Evolutionary conservation across 2,797 vertebrate genomes (phyloP).

Genomic region (Sylvia borin): DNA sequence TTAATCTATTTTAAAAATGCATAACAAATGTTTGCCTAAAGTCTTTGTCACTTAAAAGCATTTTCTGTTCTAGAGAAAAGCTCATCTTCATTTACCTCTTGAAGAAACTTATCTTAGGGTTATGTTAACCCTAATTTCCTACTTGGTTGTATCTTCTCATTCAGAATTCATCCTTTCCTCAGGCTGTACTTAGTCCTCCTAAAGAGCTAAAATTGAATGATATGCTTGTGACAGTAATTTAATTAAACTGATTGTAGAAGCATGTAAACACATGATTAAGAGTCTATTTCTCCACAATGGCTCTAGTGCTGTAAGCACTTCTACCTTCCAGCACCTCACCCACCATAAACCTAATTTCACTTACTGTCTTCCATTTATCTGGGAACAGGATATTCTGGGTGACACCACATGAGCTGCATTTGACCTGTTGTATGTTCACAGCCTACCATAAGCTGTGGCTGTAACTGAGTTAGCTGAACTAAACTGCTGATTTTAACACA

Average conservation of each 20-base stretch:
- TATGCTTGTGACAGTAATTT: slow-evolving; percentile 23
- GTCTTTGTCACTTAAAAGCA: background rate
- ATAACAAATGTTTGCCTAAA: background rate
- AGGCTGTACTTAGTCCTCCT: slow-evolving; percentile 31
- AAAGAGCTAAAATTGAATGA: slow-evolving; percentile 33
- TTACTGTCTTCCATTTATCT: background rate
- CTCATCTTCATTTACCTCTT: background rate
- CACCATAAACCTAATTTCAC: background rate
- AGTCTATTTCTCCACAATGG: background rate
- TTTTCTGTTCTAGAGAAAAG: background rate
- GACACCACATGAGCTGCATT: background rate
- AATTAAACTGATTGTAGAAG: slow-evolving; percentile 33
- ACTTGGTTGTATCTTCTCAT: background rate
- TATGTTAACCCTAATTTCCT: slow-evolving; percentile 6
- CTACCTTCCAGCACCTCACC: background rate
- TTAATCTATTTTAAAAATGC: background rate
- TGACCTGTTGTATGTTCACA: background rate
- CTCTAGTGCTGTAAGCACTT: background rate
- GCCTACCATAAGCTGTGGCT: background rate
- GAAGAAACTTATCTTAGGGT: background rate
- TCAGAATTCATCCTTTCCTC: slow-evolving; percentile 36
- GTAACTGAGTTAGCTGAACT: background rate
- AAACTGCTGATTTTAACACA: background rate
- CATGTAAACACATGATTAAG: slow-evolving; percentile 41
- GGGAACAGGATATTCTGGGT: background rate